Conservation (phyloP, 1,140 invertebrate species). For the Zaprionus ghesquierei region DNA sequence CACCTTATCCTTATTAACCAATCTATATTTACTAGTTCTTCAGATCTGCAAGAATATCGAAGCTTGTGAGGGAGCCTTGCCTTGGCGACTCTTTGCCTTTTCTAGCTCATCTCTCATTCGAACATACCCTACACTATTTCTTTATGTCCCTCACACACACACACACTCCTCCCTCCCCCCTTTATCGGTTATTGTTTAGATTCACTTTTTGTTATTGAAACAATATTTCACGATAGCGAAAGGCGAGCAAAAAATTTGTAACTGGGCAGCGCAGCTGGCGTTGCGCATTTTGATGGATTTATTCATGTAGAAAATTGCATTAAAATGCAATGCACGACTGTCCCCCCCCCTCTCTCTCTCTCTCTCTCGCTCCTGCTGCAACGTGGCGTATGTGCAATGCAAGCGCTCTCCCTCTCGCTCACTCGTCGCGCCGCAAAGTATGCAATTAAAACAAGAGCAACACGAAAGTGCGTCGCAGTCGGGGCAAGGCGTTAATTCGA, state of each 20-base stretch:
- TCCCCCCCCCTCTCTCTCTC: neutral
- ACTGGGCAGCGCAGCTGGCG: slow-evolving; percentile 19
- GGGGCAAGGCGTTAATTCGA: slow-evolving; percentile 37
- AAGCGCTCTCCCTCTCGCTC: neutral
- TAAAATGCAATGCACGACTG: slow-evolving; percentile 33
- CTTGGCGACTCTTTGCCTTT: neutral
- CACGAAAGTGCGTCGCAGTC: neutral
- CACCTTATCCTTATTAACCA: too few relatives aligned
- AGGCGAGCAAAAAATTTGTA: slow-evolving; percentile 24
- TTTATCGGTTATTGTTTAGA: slow-evolving; percentile 33
- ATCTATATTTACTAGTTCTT: too few relatives aligned
- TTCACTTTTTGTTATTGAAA: slow-evolving; percentile 31
- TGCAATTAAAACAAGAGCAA: slow-evolving; percentile 37
- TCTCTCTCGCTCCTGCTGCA: neutral
- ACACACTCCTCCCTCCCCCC: neutral
- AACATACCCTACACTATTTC: neutral
- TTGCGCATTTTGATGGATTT: slow-evolving; percentile 49
- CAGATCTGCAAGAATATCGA: too few relatives aligned
- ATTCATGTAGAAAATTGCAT: slow-evolving; percentile 51
- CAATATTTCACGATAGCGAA: slow-evolving; percentile 22
- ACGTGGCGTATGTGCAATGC: slow-evolving; percentile 11
- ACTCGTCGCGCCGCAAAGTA: slow-evolving; percentile 36
- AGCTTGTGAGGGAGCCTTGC: too few relatives aligned
- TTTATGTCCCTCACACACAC: neutral
- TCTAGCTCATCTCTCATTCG: neutral